Percentiles rank a stretch among this genome's conserved stretches.
Conservation (phyloP, 2,113 vertebrate species). For the Gallinago media region DNA sequence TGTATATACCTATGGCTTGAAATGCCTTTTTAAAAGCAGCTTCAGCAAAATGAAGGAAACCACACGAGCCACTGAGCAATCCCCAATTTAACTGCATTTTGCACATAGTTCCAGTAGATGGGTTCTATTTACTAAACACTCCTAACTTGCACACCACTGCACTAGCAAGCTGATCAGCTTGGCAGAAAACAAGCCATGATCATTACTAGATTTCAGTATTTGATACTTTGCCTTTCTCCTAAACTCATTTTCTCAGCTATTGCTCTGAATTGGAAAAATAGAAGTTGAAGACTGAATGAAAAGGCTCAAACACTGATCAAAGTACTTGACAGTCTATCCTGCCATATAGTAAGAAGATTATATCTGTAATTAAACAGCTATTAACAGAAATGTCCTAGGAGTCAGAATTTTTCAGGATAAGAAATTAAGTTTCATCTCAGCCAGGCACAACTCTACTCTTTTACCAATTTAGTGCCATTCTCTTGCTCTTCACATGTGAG, state of each 20-base stretch:
- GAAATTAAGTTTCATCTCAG: not conserved
- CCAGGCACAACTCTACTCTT: not conserved
- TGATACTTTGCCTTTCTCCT: not conserved
- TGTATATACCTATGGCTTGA: not conserved
- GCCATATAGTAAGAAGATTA: not conserved
- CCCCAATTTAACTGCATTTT: not conserved
- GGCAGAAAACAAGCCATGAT: not conserved
- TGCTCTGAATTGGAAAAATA: accelerated
- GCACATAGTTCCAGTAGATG: not conserved
- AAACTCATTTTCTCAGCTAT: not conserved
- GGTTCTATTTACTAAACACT: not conserved
- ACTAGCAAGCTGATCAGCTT: not conserved
- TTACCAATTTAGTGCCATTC: not conserved
- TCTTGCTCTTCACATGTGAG: not conserved
- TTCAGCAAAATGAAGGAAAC: not conserved
- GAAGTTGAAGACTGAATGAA: not conserved
- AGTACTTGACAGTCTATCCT: not conserved
- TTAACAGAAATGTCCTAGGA: not conserved
- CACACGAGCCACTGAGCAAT: not conserved
- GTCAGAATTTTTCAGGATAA: not conserved
- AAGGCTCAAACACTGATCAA: not conserved
- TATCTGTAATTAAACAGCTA: not conserved
- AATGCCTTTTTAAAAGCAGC: not conserved
- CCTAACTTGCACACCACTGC: not conserved
- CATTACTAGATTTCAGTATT: accelerated